Percentiles rank a stretch among this genome's conserved stretches.
These are phyloP conservation scores for Gymnocheta viridis DNA, from an alignment of 2,888 invertebrate genomes.

Conservation along the genomic window DNA sequence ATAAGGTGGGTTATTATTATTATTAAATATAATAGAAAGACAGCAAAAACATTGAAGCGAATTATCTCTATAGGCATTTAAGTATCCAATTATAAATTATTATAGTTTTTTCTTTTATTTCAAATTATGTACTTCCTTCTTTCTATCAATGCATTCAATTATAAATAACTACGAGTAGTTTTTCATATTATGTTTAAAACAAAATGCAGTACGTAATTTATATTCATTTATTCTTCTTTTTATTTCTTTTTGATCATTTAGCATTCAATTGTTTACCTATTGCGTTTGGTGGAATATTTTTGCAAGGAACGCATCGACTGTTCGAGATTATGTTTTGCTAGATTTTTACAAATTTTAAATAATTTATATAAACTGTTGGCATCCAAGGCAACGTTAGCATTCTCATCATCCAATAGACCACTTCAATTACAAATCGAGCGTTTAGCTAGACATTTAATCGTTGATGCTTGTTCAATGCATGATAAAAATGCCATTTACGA, in stretches of 20 bases:
- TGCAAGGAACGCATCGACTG: slow-evolving; percentile 54
- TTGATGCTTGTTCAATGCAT: slow-evolving; percentile 70
- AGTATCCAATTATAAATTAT: slow-evolving; percentile 54
- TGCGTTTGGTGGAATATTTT: slow-evolving; percentile 62
- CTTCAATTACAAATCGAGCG: slow-evolving; percentile 77
- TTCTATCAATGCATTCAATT: slow-evolving; percentile 33
- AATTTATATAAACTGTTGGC: slow-evolving; percentile 73
- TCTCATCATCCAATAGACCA: slow-evolving; percentile 69
- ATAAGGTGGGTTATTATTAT: slow-evolving; percentile 75
- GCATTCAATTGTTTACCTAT: slow-evolving; percentile 65
- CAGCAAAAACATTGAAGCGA: slow-evolving; percentile 1
- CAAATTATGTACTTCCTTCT: too few relatives aligned
- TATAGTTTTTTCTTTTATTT: slow-evolving; percentile 6
- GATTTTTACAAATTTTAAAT: slow-evolving; percentile 75
- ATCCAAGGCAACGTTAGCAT: slow-evolving; percentile 24
- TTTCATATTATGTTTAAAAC: not conserved
- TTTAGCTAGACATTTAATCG: slow-evolving; percentile 72
- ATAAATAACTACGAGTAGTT: slow-evolving; percentile 26
- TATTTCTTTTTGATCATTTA: slow-evolving; percentile 33
- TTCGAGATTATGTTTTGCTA: slow-evolving; percentile 68
- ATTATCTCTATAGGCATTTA: slow-evolving; percentile 36
- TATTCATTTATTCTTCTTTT: slow-evolving; percentile 13
- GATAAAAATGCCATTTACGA: slow-evolving; percentile 74
- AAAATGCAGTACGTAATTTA: slow-evolving; percentile 13
- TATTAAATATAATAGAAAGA: not conserved